Evolutionary conservation across 2,797 vertebrate genomes (phyloP).

Genomic region (Emys orbicularis): DNA sequence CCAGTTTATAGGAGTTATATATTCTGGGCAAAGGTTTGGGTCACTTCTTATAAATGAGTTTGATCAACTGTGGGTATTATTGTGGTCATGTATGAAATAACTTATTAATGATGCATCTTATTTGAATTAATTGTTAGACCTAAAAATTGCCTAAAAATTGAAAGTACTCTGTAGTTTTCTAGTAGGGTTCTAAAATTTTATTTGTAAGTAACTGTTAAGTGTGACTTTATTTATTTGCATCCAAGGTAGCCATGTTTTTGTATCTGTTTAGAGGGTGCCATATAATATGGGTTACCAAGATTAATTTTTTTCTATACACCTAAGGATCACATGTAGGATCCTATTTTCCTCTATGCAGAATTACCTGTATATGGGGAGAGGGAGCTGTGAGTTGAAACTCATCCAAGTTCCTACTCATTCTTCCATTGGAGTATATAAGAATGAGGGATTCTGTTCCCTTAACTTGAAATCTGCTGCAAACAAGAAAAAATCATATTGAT

Average conservation of each 20-base stretch:
- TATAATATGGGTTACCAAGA: background rate
- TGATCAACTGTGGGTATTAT: background rate
- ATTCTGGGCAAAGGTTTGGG: background rate
- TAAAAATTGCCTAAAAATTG: background rate
- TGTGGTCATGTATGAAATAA: slow-evolving; percentile 3
- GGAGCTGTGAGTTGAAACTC: background rate
- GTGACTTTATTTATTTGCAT: background rate
- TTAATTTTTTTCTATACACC: background rate
- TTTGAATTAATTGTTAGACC: background rate
- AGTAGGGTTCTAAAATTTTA: background rate
- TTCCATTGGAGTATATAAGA: background rate
- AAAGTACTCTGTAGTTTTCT: background rate
- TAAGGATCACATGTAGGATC: background rate
- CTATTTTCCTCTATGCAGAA: background rate
- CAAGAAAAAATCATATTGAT: background rate
- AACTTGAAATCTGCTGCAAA: background rate
- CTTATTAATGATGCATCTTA: background rate
- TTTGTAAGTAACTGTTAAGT: background rate
- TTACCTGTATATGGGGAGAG: background rate
- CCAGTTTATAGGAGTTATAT: slow-evolving; percentile 30
- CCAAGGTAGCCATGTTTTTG: background rate
- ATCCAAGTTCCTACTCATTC: background rate
- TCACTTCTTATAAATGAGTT: background rate
- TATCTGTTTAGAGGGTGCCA: background rate
- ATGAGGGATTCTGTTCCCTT: background rate